A percentile compares a stretch with the other conserved stretches of the same genome.
Conservation (phyloP, 2,113 vertebrate genomes). For the Neodon shergylaensis region DNA sequence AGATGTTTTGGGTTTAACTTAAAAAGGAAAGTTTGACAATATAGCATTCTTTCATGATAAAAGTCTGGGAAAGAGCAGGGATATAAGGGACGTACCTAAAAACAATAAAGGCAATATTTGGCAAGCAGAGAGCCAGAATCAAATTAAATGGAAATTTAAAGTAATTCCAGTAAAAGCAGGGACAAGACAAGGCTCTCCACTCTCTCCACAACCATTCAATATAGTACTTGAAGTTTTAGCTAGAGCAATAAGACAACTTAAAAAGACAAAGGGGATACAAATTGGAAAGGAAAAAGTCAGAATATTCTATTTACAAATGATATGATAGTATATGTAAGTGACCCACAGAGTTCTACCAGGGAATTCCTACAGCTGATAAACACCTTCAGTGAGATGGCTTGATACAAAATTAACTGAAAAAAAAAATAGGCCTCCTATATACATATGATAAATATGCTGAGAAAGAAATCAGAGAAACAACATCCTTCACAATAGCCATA, state of each 20-base stretch:
- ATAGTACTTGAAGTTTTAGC: too few relatives aligned
- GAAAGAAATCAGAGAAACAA: not conserved
- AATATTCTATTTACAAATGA: too few relatives aligned
- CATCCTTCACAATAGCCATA: not conserved
- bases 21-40: not conserved
- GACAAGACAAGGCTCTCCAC: not conserved
- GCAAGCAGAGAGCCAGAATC: not conserved
- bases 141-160: not conserved
- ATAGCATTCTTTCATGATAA: not conserved
- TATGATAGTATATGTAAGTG: too few relatives aligned
- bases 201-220: not conserved
- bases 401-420: not conserved
- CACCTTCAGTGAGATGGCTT: not conserved
- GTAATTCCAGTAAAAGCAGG: not conserved
- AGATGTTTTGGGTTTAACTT: not conserved
- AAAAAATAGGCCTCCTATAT: not conserved
- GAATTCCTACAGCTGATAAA: too few relatives aligned
- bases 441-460: not conserved
- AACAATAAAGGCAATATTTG: not conserved
- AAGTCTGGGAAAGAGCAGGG: not conserved
- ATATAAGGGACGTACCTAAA: not conserved
- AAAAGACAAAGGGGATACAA: too few relatives aligned
- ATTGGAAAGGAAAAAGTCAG: too few relatives aligned
- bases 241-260: too few relatives aligned
- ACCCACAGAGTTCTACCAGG: too few relatives aligned